phyloP scores from a whole-genome alignment of 1,140 invertebrate species.

The Eriosoma lanigerum region DNA sequence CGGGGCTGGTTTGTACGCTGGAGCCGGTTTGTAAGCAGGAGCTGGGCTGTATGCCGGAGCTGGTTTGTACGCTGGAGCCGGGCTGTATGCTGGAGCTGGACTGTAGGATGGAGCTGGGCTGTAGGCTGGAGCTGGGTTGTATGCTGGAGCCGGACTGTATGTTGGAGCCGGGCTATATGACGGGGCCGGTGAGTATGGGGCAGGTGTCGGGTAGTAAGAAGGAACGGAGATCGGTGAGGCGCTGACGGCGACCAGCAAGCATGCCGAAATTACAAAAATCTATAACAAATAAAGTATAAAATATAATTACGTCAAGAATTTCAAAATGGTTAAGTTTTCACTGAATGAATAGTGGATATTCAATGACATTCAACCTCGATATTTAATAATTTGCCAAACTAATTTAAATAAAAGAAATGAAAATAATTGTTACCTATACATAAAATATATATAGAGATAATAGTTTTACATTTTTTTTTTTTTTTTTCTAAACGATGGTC shows the following conservation, averaged over 20 bases:
- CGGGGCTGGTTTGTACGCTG: slow-evolving; percentile 31
- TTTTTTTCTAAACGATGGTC: no score
- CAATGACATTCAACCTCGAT: no score
- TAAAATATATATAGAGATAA: no score
- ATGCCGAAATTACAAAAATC: slow-evolving; percentile 17
- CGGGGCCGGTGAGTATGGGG: neutral
- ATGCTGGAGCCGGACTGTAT: slow-evolving; percentile 2
- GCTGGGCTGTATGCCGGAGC: neutral
- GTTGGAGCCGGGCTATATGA: neutral
- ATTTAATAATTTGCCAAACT: no score
- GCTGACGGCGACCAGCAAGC: neutral
- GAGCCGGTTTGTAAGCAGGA: slow-evolving; percentile 16
- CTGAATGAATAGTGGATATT: no score
- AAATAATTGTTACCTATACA: no score
- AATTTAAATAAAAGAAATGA: no score
- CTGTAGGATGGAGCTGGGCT: slow-evolving; percentile 22
- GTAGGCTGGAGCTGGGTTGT: slow-evolving; percentile 39
- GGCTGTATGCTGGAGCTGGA: neutral
- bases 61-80: neutral
- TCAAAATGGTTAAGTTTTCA: no score
- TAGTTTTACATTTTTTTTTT: no score
- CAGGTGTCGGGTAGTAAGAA: neutral
- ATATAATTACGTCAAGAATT: neutral
- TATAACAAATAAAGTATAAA: neutral
- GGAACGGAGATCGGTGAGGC: slow-evolving; percentile 34